Evolutionary conservation across 2,113 vertebrate genomes (phyloP).

Genomic region (Cromileptes altivelis): DNA sequence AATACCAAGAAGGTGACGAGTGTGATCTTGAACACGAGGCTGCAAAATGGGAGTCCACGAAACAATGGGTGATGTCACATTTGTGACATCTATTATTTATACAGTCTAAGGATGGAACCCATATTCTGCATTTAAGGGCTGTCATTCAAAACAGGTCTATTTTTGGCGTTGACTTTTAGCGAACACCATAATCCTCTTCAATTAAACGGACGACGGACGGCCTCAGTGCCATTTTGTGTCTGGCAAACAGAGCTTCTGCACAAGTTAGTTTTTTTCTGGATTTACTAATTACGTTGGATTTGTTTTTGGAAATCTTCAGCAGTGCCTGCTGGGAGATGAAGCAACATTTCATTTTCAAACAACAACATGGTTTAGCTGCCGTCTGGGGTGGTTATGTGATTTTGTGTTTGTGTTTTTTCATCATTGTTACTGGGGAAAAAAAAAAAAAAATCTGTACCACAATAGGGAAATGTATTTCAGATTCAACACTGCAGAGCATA

Average conservation of each 20-base stretch:
- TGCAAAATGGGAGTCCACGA: no score
- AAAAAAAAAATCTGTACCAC: not conserved
- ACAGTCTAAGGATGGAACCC: no score
- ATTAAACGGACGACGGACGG: slow-evolving; percentile 13
- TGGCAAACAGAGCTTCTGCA: slow-evolving; percentile 11
- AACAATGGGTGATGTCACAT: no score
- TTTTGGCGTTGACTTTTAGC: not conserved
- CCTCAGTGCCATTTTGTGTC: not conserved
- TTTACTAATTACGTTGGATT: slow-evolving; percentile 57
- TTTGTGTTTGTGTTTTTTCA: slow-evolving; percentile 34
- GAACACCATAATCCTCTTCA: not conserved
- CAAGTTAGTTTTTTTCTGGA: slow-evolving; percentile 32
- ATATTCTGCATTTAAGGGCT: not conserved
- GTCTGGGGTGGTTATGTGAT: slow-evolving; percentile 30
- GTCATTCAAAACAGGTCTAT: not conserved
- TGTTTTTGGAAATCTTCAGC: slow-evolving; percentile 53
- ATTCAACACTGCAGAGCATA: slow-evolving; percentile 25
- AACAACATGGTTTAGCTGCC: slow-evolving; percentile 33
- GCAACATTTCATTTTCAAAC: slow-evolving; percentile 58
- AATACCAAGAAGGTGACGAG: no score
- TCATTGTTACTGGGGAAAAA: slow-evolving; percentile 27
- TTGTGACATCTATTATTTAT: no score
- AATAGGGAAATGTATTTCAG: slow-evolving; percentile 38
- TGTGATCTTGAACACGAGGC: no score
- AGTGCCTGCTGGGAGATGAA: slow-evolving; percentile 44